Evolutionary conservation across 2,888 invertebrate genomes (phyloP).

Genomic region (Brachypterus glaber): DNA sequence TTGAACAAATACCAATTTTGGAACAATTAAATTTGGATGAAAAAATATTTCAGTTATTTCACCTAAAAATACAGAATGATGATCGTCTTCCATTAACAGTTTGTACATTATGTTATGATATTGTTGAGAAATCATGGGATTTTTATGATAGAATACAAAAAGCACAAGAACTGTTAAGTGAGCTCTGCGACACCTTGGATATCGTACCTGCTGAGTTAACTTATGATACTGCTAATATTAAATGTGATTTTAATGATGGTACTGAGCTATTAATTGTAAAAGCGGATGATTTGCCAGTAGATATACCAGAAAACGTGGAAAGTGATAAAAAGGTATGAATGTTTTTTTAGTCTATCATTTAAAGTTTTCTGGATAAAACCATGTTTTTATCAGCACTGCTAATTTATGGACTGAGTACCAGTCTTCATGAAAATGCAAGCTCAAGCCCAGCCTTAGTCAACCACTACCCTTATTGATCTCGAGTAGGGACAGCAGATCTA

Average conservation of each 20-base stretch:
- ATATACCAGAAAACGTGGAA: too few relatives aligned
- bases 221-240: slow-evolving; percentile 1
- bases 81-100: slow-evolving; percentile 35
- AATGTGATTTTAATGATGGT: neutral
- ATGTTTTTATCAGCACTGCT: too few relatives aligned
- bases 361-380: too few relatives aligned
- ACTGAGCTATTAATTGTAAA: neutral
- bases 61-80: slow-evolving; percentile 32
- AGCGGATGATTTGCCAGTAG: neutral
- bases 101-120: slow-evolving; percentile 35
- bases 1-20: slow-evolving; percentile 30
- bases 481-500: too few relatives aligned
- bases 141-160: slow-evolving; percentile 37
- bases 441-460: too few relatives aligned
- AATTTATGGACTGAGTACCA: too few relatives aligned
- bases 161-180: slow-evolving; percentile 34
- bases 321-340: too few relatives aligned
- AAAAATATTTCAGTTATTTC: slow-evolving; percentile 36
- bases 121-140: slow-evolving; percentile 36
- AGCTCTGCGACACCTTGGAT: slow-evolving; percentile 16
- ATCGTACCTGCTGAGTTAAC: neutral
- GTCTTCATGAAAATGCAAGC: too few relatives aligned
- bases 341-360: too few relatives aligned
- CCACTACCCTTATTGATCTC: too few relatives aligned
- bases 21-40: slow-evolving; percentile 31